These are phyloP conservation scores for Clarias macrocephalus DNA, from an alignment of 2,113 vertebrate species.

Conservation along the genomic window DNA sequence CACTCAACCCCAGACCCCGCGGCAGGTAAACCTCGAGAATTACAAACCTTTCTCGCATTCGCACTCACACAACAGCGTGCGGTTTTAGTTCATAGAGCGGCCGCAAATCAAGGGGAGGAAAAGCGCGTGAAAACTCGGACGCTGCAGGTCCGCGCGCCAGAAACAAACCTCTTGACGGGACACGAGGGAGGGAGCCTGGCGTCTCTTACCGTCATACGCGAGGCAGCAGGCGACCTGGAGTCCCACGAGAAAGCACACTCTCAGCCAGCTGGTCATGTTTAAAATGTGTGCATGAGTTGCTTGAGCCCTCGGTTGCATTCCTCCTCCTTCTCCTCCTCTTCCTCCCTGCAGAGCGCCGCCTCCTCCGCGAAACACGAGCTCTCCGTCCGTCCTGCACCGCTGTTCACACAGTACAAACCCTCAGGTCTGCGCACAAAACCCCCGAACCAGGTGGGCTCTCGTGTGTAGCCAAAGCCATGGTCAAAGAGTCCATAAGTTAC, in stretches of 20 bases:
- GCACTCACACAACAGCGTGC: not conserved
- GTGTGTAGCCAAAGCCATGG: no score
- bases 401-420: not conserved
- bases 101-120: not conserved
- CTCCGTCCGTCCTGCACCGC: constrained; percentile 41
- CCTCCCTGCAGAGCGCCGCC: constrained; percentile 62
- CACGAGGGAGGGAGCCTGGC: not conserved
- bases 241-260: constrained; percentile 60
- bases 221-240: constrained; percentile 65
- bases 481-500: not conserved
- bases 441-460: not conserved
- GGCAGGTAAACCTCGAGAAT: not conserved
- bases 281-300: constrained; percentile 53
- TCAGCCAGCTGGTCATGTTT: constrained; percentile 71
- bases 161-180: not conserved
- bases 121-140: not conserved
- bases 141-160: not conserved
- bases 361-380: constrained; percentile 69
- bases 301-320: constrained; percentile 69
- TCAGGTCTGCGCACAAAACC: not conserved
- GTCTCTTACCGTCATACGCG: constrained; percentile 73
- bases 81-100: not conserved
- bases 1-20: not conserved
- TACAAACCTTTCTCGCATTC: not conserved
- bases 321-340: constrained; percentile 50